Percentiles rank a stretch among this genome's conserved stretches.
Evolutionary conservation across 1,140 invertebrate genomes (phyloP).

Genomic region (Euwallacea similis): DNA sequence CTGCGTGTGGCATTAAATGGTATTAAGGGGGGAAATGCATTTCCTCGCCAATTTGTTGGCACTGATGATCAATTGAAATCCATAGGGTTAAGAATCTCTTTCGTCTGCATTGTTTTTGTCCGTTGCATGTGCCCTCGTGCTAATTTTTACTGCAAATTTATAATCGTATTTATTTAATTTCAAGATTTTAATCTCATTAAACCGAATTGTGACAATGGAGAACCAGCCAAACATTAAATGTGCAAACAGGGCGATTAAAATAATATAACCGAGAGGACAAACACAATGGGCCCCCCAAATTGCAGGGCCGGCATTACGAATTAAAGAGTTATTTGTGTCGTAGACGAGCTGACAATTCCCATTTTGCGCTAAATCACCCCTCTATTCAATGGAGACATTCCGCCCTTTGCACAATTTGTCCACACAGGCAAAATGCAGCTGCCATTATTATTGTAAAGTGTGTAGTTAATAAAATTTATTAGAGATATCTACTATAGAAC

Average conservation of each 20-base stretch:
- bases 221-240: constrained; percentile 9
- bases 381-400: constrained; percentile 12
- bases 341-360: constrained; percentile 17
- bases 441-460: no score
- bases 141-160: no score
- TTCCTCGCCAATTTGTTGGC: no score
- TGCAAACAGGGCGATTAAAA: constrained; percentile 27
- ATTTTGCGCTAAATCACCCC: constrained; percentile 21
- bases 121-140: no score
- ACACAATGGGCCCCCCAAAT: constrained; percentile 20
- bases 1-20: constrained; percentile 20
- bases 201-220: not conserved
- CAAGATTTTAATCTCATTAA: not conserved
- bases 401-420: constrained; percentile 13
- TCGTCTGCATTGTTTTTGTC: no score
- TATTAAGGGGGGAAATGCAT: constrained; percentile 25
- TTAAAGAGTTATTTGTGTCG: constrained; percentile 29
- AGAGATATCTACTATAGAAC: no score
- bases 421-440: not conserved
- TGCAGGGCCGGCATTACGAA: constrained; percentile 19
- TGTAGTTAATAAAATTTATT: no score
- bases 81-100: no score
- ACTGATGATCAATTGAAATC: no score
- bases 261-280: constrained; percentile 29
- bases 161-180: no score